Conservation (phyloP, 2,797 vertebrate genomes). For the Oreochromis mossambicus region DNA sequence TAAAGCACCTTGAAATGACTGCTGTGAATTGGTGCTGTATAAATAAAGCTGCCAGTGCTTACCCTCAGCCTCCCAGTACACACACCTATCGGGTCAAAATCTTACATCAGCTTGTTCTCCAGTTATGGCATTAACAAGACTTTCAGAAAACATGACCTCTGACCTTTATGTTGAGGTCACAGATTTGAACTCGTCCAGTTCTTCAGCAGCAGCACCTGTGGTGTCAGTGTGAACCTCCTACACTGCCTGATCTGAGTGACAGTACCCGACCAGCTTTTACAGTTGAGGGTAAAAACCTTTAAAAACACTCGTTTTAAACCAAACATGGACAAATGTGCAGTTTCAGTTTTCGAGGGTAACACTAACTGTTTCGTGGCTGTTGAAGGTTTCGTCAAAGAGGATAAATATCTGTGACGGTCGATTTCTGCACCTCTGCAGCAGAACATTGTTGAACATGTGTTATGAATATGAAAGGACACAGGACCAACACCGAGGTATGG, state of each 20-base stretch:
- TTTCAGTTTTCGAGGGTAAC: neutral
- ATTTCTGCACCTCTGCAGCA: neutral
- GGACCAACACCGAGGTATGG: rapidly evolving
- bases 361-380: rapidly evolving
- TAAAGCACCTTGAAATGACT: neutral
- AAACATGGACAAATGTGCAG: neutral
- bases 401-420: neutral
- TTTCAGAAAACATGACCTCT: neutral
- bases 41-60: neutral
- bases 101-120: neutral
- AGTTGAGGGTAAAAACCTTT: neutral
- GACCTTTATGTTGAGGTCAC: neutral
- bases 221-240: neutral
- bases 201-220: neutral
- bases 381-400: neutral
- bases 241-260: neutral
- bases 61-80: neutral
- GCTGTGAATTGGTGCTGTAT: neutral
- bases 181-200: neutral
- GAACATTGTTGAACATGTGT: neutral
- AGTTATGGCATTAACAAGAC: neutral
- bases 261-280: neutral
- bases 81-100: rapidly evolving
- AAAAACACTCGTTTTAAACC: neutral
- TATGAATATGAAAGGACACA: neutral